These are phyloP conservation scores for Salvelinus fontinalis DNA, from an alignment of 2,113 vertebrate species.

Conservation along the genomic window DNA sequence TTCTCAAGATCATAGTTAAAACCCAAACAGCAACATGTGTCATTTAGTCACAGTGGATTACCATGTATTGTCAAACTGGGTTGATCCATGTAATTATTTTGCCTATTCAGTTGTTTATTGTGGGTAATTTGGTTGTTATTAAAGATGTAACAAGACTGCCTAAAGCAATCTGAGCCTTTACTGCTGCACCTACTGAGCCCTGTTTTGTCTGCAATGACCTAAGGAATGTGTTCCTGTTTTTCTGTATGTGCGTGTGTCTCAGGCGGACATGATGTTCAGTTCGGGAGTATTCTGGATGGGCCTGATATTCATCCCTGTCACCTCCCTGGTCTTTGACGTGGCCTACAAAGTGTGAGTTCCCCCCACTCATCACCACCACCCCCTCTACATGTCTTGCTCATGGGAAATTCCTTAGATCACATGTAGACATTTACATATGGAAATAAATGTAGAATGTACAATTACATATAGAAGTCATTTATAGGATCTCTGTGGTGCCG, in stretches of 20 bases:
- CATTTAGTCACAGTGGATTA: conserved; percentile 58
- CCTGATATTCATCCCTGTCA: conserved; percentile 91
- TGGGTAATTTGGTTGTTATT: too few relatives aligned
- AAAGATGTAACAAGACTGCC: too few relatives aligned
- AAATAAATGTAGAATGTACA: too few relatives aligned
- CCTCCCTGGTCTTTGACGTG: conserved; percentile 90
- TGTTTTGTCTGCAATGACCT: conserved; percentile 36
- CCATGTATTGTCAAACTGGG: conserved; percentile 28
- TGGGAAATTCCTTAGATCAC: too few relatives aligned
- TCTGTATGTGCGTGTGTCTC: conserved; percentile 21
- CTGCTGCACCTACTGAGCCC: conserved; percentile 15
- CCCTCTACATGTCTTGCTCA: background rate
- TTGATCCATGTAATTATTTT: conserved; percentile 36
- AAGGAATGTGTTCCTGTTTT: conserved; percentile 30
- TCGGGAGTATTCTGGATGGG: conserved; percentile 97
- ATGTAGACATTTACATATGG: too few relatives aligned
- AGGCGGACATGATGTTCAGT: conserved; percentile 93
- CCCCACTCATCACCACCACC: conserved; percentile 8
- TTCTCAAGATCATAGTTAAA: background rate
- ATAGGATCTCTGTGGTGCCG: too few relatives aligned
- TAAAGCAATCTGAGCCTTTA: background rate
- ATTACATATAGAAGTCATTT: too few relatives aligned
- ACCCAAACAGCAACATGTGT: conserved; percentile 47
- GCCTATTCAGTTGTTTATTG: too few relatives aligned
- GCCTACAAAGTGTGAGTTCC: conserved; percentile 93